Conservation (phyloP, 2,888 invertebrate genomes). For the Drosophila falleni region DNA sequence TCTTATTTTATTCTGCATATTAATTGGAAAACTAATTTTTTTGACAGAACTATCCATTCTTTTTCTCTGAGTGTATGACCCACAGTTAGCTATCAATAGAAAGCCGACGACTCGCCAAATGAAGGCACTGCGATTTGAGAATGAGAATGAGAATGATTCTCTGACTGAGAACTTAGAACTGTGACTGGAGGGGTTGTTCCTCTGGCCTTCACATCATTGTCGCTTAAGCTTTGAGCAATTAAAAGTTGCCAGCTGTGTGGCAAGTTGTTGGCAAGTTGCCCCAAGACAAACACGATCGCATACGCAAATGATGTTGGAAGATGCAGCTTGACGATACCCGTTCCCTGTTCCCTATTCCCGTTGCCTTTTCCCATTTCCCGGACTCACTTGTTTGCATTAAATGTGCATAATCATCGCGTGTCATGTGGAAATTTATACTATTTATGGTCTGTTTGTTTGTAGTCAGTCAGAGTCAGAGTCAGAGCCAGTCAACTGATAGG, state of each 20-base stretch:
- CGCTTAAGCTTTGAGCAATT: conserved; percentile 78
- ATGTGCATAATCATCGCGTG: conserved; percentile 81
- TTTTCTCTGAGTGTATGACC: conserved; percentile 26
- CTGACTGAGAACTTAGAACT: conserved; percentile 1
- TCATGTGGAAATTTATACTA: conserved; percentile 81
- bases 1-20: too few relatives aligned
- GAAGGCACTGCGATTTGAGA: conserved; percentile 72
- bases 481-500: conserved; percentile 13
- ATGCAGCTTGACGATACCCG: conserved; percentile 50
- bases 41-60: too few relatives aligned
- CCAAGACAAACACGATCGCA: conserved; percentile 35
- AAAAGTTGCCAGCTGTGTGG: conserved; percentile 60
- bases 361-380: not conserved
- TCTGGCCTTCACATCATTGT: conserved; percentile 55
- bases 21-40: too few relatives aligned
- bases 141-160: not conserved
- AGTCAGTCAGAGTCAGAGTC: conserved; percentile 32
- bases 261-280: conserved; percentile 40
- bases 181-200: conserved; percentile 21
- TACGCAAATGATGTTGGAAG: conserved; percentile 78
- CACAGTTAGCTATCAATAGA: conserved; percentile 69
- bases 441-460: conserved; percentile 76
- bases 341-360: not conserved
- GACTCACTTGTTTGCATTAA: conserved; percentile 67
- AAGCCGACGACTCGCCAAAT: conserved; percentile 68